phyloP scores from a whole-genome alignment of 2,888 invertebrate genomes.

The Stenoptilia bipunctidactyla region DNA sequence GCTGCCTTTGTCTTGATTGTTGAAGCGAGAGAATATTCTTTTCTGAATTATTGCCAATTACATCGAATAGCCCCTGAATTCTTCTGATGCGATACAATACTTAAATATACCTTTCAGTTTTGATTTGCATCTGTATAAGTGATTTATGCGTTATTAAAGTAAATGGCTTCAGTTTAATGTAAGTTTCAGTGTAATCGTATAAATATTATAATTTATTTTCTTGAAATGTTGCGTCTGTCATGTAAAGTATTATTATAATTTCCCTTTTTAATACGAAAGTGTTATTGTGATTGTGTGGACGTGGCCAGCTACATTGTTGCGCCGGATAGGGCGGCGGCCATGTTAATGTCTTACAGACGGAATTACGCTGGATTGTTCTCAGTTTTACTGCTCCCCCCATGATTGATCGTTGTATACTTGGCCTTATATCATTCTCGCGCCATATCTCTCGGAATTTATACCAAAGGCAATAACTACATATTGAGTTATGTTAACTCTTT shows the following conservation, averaged over 20 bases:
- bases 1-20: slow-evolving; percentile 68
- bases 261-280: slow-evolving; percentile 28
- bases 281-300: slow-evolving; percentile 21
- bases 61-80: slow-evolving; percentile 66
- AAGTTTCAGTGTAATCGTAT: slow-evolving; percentile 13
- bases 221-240: slow-evolving; percentile 6
- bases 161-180: slow-evolving; percentile 28
- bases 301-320: slow-evolving; percentile 54
- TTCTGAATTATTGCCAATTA: slow-evolving; percentile 70
- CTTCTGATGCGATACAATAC: slow-evolving; percentile 49
- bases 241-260: slow-evolving; percentile 24
- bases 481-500: slow-evolving; percentile 55
- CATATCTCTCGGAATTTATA: slow-evolving; percentile 59
- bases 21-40: slow-evolving; percentile 59
- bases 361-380: slow-evolving; percentile 72
- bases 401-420: slow-evolving; percentile 69
- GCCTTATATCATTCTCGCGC: slow-evolving; percentile 66
- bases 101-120: slow-evolving; percentile 43
- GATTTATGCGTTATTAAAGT: slow-evolving; percentile 59
- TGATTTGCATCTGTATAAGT: slow-evolving; percentile 56
- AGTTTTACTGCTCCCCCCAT: slow-evolving; percentile 62
- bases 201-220: slow-evolving; percentile 2
- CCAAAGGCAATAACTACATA: slow-evolving; percentile 58
- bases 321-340: slow-evolving; percentile 68
- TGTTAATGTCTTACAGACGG: slow-evolving; percentile 69